A percentile compares a stretch with the other conserved stretches of the same genome.
These are phyloP conservation scores for Dysmachus trigonus DNA, from an alignment of 2,888 invertebrate species.

Conservation along the genomic window DNA sequence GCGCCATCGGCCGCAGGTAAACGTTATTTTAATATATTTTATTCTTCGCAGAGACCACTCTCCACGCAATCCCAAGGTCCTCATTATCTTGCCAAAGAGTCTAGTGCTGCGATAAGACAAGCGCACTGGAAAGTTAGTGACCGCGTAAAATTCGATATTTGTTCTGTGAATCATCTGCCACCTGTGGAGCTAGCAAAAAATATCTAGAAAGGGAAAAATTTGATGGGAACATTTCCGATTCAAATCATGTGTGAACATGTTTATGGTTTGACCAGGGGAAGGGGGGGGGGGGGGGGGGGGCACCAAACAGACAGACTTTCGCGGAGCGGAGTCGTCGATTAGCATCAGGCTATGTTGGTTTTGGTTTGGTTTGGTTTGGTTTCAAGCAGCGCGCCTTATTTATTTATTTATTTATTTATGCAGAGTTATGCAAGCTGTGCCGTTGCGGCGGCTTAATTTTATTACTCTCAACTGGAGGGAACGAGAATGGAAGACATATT, in stretches of 20 bases:
- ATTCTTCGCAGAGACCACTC: background rate
- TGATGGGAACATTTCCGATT: background rate
- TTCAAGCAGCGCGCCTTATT: background rate
- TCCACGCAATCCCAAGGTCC: background rate
- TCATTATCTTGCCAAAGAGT: background rate
- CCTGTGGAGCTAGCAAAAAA: background rate
- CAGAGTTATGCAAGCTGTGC: background rate
- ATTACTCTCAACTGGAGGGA: too few species aligned
- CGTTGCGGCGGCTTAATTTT: background rate
- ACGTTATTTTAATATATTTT: background rate
- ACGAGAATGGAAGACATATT: too few species aligned
- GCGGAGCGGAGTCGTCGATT: background rate
- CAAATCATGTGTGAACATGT: background rate
- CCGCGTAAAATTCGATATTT: background rate
- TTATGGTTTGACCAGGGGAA: background rate
- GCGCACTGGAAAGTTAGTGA: background rate
- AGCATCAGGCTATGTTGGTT: background rate
- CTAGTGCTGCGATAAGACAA: background rate
- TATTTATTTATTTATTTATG: background rate
- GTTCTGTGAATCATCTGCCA: background rate
- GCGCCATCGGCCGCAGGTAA: conserved; percentile 61
- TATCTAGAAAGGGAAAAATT: background rate
- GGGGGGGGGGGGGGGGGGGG: background rate
- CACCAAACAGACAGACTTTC: background rate
- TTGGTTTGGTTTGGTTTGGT: too few species aligned